phyloP scores from a whole-genome alignment of 2,113 vertebrate species.

The Oreochromis spilurus region DNA sequence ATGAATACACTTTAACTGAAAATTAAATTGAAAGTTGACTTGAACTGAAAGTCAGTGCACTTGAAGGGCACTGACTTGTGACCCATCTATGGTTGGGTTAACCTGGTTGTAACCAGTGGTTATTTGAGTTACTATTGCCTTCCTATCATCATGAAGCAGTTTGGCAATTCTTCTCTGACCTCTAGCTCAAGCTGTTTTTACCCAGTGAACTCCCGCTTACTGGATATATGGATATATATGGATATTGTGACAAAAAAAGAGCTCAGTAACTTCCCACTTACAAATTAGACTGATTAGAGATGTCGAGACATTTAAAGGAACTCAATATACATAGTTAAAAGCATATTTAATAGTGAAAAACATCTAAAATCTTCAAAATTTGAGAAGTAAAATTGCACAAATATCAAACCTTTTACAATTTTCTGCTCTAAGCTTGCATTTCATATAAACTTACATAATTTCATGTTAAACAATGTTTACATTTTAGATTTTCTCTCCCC shows the following conservation, averaged over 20 bases:
- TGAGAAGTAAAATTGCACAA: background rate
- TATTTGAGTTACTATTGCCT: background rate
- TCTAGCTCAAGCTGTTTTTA: background rate
- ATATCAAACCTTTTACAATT: background rate
- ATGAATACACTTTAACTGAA: too few relatives aligned
- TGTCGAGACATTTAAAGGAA: background rate
- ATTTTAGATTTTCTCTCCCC: background rate
- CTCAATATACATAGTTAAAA: background rate
- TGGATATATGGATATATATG: background rate
- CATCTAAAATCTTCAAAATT: background rate
- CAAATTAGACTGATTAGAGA: background rate
- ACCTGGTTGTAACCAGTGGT: too few relatives aligned
- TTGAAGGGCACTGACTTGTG: too few relatives aligned
- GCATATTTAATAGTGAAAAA: background rate
- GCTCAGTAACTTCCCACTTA: background rate
- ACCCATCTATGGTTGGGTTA: too few relatives aligned
- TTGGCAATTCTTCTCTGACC: background rate
- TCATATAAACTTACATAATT: background rate
- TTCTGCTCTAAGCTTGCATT: background rate
- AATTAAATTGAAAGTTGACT: too few relatives aligned
- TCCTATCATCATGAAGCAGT: background rate
- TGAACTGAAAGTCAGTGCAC: too few relatives aligned
- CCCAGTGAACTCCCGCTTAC: background rate
- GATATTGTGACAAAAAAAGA: background rate
- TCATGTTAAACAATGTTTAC: background rate